Percentiles rank a stretch among this genome's conserved stretches.
Evolutionary conservation across 30 jellyfish, hydroid and myxozoan species (phyloP).

Genomic region (Hydractinia symbiolongicarpus): DNA sequence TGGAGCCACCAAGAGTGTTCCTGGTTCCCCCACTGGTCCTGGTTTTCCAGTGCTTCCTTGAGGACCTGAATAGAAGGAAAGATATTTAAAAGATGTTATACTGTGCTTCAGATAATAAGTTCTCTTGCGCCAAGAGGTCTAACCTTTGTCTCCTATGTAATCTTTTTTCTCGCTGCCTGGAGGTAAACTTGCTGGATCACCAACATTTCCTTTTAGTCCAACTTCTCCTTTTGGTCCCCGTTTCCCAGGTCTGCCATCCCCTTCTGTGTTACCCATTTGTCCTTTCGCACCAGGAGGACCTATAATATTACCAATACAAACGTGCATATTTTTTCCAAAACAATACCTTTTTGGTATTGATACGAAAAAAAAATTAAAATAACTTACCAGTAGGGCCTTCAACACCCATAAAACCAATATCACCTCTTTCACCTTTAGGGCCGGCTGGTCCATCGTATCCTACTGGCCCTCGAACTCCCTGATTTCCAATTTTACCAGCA

Average conservation of each 20-base stretch:
- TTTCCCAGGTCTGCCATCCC: constrained; percentile 81
- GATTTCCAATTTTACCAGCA: constrained; percentile 43
- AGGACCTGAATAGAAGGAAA: neutral
- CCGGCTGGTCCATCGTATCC: constrained; percentile 69
- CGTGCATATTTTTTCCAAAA: neutral
- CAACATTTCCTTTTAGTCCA: constrained; percentile 20
- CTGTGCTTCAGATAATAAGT: neutral
- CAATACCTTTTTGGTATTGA: neutral
- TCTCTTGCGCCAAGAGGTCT: neutral
- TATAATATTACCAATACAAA: neutral
- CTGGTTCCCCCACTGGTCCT: neutral
- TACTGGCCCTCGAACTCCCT: constrained; percentile 53
- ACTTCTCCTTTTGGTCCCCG: constrained; percentile 41
- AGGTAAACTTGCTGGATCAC: constrained; percentile 41
- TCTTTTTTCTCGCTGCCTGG: constrained; percentile 23
- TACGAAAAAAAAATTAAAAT: neutral
- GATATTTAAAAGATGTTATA: neutral
- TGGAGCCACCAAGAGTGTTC: constrained; percentile 4
- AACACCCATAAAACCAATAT: constrained; percentile 49
- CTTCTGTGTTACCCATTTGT: constrained; percentile 19
- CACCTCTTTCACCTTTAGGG: constrained; percentile 64
- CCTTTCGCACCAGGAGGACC: constrained; percentile 47
- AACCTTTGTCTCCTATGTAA: constrained; percentile 32
- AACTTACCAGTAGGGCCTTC: constrained; percentile 61
- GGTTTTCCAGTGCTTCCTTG: constrained; percentile 11